Conservation (phyloP, 2,888 invertebrate species). For the Parnassius glacialis region DNA sequence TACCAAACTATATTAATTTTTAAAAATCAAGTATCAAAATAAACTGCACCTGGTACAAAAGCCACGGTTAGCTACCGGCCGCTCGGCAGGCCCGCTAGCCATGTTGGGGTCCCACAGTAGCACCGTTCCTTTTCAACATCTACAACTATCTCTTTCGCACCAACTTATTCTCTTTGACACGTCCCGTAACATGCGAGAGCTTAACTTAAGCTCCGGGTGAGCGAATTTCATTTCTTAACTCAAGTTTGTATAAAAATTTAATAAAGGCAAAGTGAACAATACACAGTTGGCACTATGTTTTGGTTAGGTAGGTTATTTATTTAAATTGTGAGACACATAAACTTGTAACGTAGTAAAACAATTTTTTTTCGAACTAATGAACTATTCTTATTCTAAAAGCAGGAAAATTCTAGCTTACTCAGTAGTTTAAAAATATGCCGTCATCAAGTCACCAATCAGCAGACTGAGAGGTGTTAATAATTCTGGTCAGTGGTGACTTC, state of each 20-base stretch:
- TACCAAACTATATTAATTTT: no score
- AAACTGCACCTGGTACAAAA: slow-evolving; percentile 36
- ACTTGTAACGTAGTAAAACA: neutral
- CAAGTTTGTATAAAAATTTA: slow-evolving; percentile 48
- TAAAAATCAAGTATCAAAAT: slow-evolving; percentile 51
- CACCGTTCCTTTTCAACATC: slow-evolving; percentile 36
- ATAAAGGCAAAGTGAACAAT: slow-evolving; percentile 38
- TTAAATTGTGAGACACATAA: neutral
- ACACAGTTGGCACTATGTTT: neutral
- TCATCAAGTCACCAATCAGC: no score
- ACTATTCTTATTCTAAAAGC: no score
- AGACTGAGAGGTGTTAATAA: no score
- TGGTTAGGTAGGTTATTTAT: neutral
- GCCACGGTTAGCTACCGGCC: slow-evolving; percentile 52
- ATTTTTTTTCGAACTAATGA: no score
- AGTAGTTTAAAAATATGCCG: no score
- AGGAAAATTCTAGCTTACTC: no score
- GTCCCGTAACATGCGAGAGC: slow-evolving; percentile 41
- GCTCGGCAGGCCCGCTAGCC: slow-evolving; percentile 45
- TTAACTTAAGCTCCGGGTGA: slow-evolving; percentile 39
- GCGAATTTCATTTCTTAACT: slow-evolving; percentile 41
- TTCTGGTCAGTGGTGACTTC: no score
- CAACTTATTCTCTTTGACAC: slow-evolving; percentile 39
- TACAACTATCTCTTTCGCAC: slow-evolving; percentile 35
- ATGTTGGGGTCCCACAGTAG: slow-evolving; percentile 36